Evolutionary conservation across 92 coral and sea anemone genomes (phyloP), one percentile per base, ranked within the genome.

Genomic region (Porites lobata): DNA sequence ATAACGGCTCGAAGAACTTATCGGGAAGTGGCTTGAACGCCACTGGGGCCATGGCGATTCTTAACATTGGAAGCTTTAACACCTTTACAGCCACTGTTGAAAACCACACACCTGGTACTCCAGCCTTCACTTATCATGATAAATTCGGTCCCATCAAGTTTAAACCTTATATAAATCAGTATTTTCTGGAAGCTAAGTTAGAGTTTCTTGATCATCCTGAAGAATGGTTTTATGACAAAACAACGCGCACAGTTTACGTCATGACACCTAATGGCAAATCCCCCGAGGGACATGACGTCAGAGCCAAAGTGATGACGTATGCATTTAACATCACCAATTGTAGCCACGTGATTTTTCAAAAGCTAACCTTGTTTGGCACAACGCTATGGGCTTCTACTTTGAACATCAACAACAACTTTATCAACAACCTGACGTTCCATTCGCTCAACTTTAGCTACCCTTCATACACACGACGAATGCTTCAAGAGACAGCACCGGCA

Each of bases 11-110:
- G 6, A 85, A 87, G 76, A 67, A 94, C 75, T 72, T 94, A 13
- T 94, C 98, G 14, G 98, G 96, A 56, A 94, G 98, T 72, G 93
- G 94, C 7, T 69, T 94, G 71, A 88, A 94, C 64, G 91, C 92
- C 7, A 85, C 94, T 2, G 94, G 91, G 1, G 95, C 98, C 52
- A 88, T 92, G 98, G 98, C 94, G 18, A 86, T 94, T 50, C 90
- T 94, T 1, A 94, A 92, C 47, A 87, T 94, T 82, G 96, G 96
- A 7, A 94, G 98, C 62, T 94, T 94, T 56, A 85, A 94, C 81
- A 94, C 96, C 2, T 90, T 89, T 62, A 92, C 91, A 11, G 98
- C 94, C 52, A 80, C 67, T 38, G 98, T 94, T 22, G 77, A 67
- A 24, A 26, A 79, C 22, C 98, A 94, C 81, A 20, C 47, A 52